Base-by-base conservation (phyloP, 2,113 vertebrate genomes). In the Oncorhynchus masou region DNA sequence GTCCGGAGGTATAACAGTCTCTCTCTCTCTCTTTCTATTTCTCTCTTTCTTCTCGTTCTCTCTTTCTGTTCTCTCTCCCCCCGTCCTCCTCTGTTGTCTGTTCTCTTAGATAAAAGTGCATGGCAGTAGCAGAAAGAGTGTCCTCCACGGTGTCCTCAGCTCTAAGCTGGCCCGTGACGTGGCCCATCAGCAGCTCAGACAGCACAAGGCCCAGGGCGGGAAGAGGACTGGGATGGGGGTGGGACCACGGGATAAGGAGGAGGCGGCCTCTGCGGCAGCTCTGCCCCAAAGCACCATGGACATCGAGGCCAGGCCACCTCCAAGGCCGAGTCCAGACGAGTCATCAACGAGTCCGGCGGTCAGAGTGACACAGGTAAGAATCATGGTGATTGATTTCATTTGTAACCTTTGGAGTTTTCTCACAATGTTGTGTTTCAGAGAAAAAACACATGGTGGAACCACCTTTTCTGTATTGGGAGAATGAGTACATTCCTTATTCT, bases 211-310 rank as follows among this genome's bases (percentile, higher is more conserved):
- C 94, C 84, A 90, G 90, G 22, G 12, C 3, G 49, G 15, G 49
- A 51, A 51, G 49, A 51, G 49, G 49, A 51, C 49, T 15, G 12
- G 15, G 49, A 51, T 16, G 15, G 49, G 3, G 49, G 49, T 13
- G 3, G 49, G 49, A 1, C 15, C 49, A 51, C 11, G 4, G 11
- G 90, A 94, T 12, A 51, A 16, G 15, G 59, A 60, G 81, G 94
- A 94, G 87, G 96, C 96, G 51, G 84, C 90, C 45, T 91, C 87
- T 34, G 88, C 92, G 0, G 64, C 88, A 77, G 91, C 64, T 93
- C 91, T 69, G 90, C 94, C 85, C 92, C 92, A 70, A 96, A 95
- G 88, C 94, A 95, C 79, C 94, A 95, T 79, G 88, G 95, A 64
- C 93, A 94, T 72, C 87, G 90, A 16, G 87, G 88, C 88, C 94